Conservation (phyloP, 37 sponge, comb jelly and placozoan genomes). For the Aplysina aerophoba region DNA sequence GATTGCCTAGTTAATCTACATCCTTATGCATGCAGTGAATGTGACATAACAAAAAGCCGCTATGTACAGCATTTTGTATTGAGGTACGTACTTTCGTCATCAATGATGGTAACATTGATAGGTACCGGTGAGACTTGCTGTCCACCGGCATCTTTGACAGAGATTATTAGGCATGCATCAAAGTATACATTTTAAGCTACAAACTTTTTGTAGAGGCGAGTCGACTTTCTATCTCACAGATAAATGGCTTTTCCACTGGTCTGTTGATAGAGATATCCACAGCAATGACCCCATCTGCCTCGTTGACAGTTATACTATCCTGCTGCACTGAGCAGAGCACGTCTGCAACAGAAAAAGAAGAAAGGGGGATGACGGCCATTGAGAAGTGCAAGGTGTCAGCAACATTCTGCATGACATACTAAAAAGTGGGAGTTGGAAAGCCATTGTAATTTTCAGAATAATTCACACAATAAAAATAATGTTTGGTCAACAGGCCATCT, state of each 20-base stretch:
- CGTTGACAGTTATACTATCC: background rate
- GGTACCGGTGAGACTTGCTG: background rate
- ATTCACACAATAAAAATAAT: no score
- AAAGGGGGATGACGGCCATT: no score
- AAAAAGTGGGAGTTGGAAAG: no score
- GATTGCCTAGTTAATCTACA: no score
- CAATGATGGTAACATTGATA: conserved; percentile 18
- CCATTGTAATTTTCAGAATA: no score
- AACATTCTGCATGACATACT: no score
- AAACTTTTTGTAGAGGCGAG: background rate
- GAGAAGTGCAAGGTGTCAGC: no score
- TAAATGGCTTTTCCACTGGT: background rate
- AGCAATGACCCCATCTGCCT: background rate
- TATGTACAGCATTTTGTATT: no score
- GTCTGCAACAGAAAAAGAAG: background rate
- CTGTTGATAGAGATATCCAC: background rate
- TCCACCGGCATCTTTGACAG: background rate
- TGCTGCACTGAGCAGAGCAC: background rate
- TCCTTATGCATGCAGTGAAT: no score
- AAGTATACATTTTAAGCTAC: no score
- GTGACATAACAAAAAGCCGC: no score
- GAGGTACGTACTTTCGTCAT: background rate
- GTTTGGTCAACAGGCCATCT: no score
- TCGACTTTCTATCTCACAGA: background rate
- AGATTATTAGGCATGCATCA: background rate